Evolutionary conservation across 2,797 vertebrate species (phyloP).

Genomic region (Sciaenops ocellatus): DNA sequence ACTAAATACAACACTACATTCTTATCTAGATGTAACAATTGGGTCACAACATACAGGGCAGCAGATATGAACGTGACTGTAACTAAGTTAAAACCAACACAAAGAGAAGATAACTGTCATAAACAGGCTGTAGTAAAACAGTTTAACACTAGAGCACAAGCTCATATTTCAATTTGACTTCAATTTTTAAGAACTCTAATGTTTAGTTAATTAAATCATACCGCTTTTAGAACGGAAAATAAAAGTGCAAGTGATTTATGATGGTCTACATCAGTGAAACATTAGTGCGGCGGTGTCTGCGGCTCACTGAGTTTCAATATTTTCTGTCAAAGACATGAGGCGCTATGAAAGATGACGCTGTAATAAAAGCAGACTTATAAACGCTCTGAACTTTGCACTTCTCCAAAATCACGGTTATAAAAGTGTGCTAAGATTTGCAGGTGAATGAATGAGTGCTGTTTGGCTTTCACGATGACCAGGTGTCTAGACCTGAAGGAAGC

Average conservation of each 20-base stretch:
- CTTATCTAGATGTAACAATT: not conserved
- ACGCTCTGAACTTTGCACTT: conserved; percentile 24
- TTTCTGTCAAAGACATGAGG: conserved; percentile 10
- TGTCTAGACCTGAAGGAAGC: conserved; percentile 68
- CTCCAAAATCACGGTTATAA: conserved; percentile 13
- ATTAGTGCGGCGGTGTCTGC: not conserved
- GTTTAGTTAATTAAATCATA: not conserved
- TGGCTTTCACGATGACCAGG: conserved; percentile 48
- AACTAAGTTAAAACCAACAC: not conserved
- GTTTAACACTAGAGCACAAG: not conserved
- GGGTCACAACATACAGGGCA: not conserved
- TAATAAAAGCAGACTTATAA: conserved; percentile 33
- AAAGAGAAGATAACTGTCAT: not conserved
- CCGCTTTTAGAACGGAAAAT: not conserved
- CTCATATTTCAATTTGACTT: not conserved
- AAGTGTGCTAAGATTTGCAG: not conserved
- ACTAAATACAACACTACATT: not conserved
- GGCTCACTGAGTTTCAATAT: not conserved
- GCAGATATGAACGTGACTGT: not conserved
- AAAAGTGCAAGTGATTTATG: not conserved
- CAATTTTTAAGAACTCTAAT: not conserved
- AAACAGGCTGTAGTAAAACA: not conserved
- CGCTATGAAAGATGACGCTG: conserved; percentile 17
- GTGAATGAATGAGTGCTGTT: conserved; percentile 43
- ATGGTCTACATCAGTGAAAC: no score